These are phyloP conservation scores for Sarcophaga peregrina DNA, from an alignment of 1,140 invertebrate species.

Conservation along the genomic window DNA sequence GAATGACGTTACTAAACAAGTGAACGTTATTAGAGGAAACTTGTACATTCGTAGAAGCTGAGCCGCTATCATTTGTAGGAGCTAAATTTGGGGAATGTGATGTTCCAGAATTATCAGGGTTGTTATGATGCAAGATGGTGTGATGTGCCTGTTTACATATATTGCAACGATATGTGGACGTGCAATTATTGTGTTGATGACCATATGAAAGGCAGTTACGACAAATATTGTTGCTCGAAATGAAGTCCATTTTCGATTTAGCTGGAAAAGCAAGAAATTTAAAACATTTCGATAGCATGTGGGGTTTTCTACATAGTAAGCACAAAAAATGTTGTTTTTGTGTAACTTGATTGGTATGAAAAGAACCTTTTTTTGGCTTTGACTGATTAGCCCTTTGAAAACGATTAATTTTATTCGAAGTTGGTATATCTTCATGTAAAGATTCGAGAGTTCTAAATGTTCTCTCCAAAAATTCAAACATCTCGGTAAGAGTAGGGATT, in stretches of 20 bases:
- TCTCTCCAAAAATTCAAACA: slow-evolving; percentile 32
- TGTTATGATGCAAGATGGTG: not conserved
- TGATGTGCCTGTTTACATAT: slow-evolving; percentile 30
- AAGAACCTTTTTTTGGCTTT: slow-evolving; percentile 4
- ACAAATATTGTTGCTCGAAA: slow-evolving; percentile 20
- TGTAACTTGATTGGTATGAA: not conserved
- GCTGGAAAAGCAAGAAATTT: slow-evolving; percentile 17
- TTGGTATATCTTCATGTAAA: slow-evolving; percentile 18
- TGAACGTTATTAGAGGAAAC: not conserved
- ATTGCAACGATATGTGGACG: slow-evolving; percentile 2
- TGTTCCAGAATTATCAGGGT: too few species aligned
- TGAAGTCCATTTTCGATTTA: slow-evolving; percentile 14
- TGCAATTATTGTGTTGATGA: slow-evolving; percentile 28
- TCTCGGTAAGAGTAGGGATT: not conserved
- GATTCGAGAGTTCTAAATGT: slow-evolving; percentile 36
- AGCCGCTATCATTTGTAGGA: not conserved
- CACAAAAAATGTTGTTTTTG: not conserved
- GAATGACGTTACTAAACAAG: slow-evolving; percentile 5
- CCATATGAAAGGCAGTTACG: slow-evolving; percentile 23
- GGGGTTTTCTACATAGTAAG: slow-evolving; percentile 28
- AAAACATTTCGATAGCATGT: slow-evolving; percentile 30
- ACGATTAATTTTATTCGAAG: not conserved
- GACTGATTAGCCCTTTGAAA: not conserved
- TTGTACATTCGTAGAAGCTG: not conserved
- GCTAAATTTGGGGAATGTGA: too few species aligned